Evolutionary conservation across 2,797 vertebrate species (phyloP).

Genomic region (Poecilia wingei): DNA sequence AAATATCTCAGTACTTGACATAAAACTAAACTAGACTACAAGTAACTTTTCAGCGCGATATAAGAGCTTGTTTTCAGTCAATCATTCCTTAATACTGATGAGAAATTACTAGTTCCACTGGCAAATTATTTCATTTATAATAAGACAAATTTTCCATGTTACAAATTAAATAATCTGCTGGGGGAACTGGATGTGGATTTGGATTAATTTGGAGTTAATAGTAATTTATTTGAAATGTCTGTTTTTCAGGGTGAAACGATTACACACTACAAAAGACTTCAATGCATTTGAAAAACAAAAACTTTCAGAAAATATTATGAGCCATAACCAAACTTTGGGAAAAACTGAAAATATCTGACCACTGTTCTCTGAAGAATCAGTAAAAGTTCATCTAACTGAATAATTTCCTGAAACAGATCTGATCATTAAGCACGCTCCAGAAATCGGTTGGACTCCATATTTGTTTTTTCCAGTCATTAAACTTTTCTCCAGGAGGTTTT

Average conservation of each 20-base stretch:
- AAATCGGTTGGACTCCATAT: background rate
- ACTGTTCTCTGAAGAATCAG: background rate
- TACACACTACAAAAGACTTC: background rate
- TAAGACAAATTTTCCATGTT: too few species aligned
- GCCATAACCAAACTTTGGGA: background rate
- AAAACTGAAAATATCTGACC: background rate
- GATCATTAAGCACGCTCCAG: background rate
- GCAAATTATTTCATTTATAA: too few species aligned
- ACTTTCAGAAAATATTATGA: background rate
- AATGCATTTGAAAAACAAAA: background rate
- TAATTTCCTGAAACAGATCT: background rate
- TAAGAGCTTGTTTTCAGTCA: too few species aligned
- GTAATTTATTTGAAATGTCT: background rate
- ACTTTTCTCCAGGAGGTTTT: background rate
- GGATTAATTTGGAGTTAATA: background rate
- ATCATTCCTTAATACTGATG: too few species aligned
- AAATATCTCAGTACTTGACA: too few species aligned
- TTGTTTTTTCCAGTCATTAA: background rate
- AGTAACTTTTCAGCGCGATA: too few species aligned
- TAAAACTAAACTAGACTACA: too few species aligned
- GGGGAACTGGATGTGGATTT: background rate
- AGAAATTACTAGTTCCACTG: too few species aligned
- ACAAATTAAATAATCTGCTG: too few species aligned
- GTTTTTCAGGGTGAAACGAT: background rate
- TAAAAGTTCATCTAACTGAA: background rate